Evolutionary conservation across 2,113 vertebrate species (phyloP).

Genomic region (Ciconia stormi): DNA sequence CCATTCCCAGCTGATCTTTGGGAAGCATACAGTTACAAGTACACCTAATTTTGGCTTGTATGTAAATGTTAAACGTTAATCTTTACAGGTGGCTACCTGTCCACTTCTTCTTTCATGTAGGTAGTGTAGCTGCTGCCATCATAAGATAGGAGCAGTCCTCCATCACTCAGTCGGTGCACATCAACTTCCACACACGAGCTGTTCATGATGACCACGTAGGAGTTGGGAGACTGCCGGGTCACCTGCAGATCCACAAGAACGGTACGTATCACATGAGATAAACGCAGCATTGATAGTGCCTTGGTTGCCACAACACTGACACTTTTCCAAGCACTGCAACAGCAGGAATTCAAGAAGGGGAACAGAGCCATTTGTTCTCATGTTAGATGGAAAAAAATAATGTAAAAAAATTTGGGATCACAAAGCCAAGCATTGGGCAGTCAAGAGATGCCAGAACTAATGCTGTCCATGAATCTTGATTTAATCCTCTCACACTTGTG

Average conservation of each 20-base stretch:
- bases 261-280: not conserved
- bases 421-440: not conserved
- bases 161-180: slow-evolving; percentile 93
- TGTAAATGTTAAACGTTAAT: not conserved
- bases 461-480: not conserved
- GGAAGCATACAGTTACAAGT: not conserved
- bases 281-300: not conserved
- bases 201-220: slow-evolving; percentile 98
- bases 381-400: not conserved
- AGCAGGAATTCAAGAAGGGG: not conserved
- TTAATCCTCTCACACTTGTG: not conserved
- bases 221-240: slow-evolving; percentile 95
- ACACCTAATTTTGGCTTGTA: not conserved
- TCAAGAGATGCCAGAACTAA: not conserved
- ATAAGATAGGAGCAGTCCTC: slow-evolving; percentile 92
- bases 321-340: not conserved
- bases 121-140: slow-evolving; percentile 99
- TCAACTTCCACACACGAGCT: slow-evolving; percentile 89
- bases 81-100: slow-evolving; percentile 77
- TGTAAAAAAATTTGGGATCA: not conserved
- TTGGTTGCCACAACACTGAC: not conserved
- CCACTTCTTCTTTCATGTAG: slow-evolving; percentile 98
- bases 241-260: slow-evolving; percentile 68
- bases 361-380: not conserved
- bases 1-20: not conserved